These are phyloP conservation scores for Nasonia giraulti DNA, from an alignment of 1,140 invertebrate species.

Conservation along the genomic window DNA sequence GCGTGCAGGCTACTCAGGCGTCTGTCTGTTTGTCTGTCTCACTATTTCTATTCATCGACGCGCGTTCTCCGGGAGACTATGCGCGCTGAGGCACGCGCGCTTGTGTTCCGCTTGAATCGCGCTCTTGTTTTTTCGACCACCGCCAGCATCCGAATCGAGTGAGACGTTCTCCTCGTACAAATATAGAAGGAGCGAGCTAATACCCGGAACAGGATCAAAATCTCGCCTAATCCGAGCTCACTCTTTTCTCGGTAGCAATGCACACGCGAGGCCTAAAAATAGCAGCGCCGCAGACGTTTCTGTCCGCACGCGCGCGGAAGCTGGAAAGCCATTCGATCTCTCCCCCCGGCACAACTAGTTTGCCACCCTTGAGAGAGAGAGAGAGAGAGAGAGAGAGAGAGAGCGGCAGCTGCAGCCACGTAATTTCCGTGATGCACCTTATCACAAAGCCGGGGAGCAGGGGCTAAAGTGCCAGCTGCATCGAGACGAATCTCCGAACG, in stretches of 20 bases:
- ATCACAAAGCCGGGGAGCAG: conserved; percentile 58
- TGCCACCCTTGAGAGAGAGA: background rate
- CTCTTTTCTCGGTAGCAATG: background rate
- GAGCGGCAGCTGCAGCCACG: conserved; percentile 51
- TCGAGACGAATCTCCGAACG: conserved; percentile 64
- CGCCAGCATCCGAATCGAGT: no score
- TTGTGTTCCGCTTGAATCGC: background rate
- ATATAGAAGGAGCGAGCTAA: background rate
- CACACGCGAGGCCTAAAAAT: conserved; percentile 1
- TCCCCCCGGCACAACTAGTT: background rate
- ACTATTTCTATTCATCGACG: background rate
- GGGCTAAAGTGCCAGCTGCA: conserved; percentile 54
- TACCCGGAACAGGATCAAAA: background rate
- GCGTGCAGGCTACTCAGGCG: no score
- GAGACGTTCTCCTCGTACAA: background rate
- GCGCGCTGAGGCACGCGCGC: no score
- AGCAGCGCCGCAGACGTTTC: background rate
- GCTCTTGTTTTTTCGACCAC: no score
- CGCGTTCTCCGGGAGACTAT: no score
- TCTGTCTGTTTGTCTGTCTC: background rate
- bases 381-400: background rate
- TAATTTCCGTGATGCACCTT: conserved; percentile 58
- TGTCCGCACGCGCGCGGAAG: background rate
- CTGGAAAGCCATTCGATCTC: conserved; percentile 1
- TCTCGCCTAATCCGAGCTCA: background rate